Conservation (phyloP, 2,888 invertebrate species). For the Antheraea yamamai region DNA sequence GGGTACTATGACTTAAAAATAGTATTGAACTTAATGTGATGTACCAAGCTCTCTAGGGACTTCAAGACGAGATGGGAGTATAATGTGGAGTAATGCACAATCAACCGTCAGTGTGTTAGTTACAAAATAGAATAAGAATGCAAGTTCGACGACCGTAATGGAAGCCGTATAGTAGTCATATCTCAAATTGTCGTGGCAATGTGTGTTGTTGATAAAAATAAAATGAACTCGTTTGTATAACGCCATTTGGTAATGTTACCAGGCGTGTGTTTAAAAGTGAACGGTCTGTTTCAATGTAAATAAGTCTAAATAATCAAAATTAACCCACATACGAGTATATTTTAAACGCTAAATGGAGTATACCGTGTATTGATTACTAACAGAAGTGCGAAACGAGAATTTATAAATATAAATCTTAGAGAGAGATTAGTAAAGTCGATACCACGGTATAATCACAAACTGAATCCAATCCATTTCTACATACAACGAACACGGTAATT, state of each 20-base stretch:
- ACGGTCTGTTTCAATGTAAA: background rate
- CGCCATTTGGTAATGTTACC: background rate
- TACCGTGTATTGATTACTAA: background rate
- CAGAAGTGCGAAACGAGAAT: conserved; percentile 27
- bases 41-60: background rate
- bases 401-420: too few species aligned
- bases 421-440: conserved; percentile 29
- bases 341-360: background rate
- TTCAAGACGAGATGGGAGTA: background rate
- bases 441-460: conserved; percentile 7
- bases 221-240: conserved; percentile 11
- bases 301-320: background rate
- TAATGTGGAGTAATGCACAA: background rate
- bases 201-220: conserved; percentile 7
- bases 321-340: background rate
- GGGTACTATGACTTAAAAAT: background rate
- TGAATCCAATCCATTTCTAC: conserved; percentile 41
- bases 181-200: conserved; percentile 13
- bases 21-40: background rate
- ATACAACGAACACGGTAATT: conserved; percentile 38
- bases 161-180: conserved; percentile 1
- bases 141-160: conserved; percentile 23
- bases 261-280: background rate
- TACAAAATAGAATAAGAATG: conserved; percentile 34
- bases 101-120: conserved; percentile 11